A percentile compares a stretch with the other conserved stretches of the same genome.
phyloP scores from a whole-genome alignment of 2,113 vertebrate genomes.

The Micromys minutus region DNA sequence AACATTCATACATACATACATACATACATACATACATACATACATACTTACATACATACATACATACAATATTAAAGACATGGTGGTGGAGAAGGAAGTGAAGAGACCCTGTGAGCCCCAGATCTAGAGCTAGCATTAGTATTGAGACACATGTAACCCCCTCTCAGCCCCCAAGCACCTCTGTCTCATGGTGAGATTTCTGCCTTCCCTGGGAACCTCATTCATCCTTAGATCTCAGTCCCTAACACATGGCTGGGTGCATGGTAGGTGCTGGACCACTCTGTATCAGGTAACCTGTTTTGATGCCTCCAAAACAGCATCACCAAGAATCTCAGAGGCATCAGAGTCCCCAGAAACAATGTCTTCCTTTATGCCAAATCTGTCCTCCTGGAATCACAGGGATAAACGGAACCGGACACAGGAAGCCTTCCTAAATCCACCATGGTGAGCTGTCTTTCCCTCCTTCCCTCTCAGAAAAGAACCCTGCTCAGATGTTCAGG shows the following conservation, averaged over 20 bases:
- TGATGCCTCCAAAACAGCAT: neutral
- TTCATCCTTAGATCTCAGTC: neutral
- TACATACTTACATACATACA: neutral
- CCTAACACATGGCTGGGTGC: neutral
- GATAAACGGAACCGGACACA: neutral
- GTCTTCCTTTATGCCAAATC: neutral
- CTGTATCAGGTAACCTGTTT: neutral
- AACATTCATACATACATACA: neutral
- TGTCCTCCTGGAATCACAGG: no score
- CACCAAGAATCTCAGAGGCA: neutral
- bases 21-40: neutral
- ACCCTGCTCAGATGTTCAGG: neutral
- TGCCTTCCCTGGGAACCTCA: neutral
- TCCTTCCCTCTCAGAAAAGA: neutral
- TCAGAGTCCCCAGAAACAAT: neutral
- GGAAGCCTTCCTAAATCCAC: neutral
- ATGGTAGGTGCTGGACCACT: neutral
- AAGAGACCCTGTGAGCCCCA: neutral
- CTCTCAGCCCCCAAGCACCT: neutral
- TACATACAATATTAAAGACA: neutral
- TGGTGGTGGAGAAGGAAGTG: neutral
- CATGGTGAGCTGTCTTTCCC: neutral
- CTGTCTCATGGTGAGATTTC: neutral
- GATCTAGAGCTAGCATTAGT: neutral
- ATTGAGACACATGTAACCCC: rapidly evolving